Conservation (phyloP, 2,113 vertebrate species). For the Anas platyrhynchos region DNA sequence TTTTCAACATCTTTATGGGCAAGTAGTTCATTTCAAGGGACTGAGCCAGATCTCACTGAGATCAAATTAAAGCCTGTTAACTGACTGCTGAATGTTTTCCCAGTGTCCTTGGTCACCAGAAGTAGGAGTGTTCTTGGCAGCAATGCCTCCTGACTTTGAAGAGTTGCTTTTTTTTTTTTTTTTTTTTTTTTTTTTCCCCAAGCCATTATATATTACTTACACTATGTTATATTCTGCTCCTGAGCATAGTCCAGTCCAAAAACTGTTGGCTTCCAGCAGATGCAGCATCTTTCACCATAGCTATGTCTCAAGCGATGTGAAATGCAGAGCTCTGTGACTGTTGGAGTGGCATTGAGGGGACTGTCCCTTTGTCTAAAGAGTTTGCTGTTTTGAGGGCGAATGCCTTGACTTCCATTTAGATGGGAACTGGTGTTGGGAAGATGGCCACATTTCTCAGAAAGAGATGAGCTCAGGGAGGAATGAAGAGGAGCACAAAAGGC, state of each 20-base stretch:
- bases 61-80: neutral
- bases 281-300: neutral
- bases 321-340: neutral
- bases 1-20: neutral
- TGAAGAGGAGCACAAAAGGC: rapidly evolving
- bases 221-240: neutral
- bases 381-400: neutral
- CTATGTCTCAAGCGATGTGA: neutral
- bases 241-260: neutral
- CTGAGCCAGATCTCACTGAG: neutral
- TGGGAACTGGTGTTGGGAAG: neutral
- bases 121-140: neutral
- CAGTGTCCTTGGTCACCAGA: neutral
- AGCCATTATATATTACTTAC: neutral
- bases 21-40: neutral
- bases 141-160: neutral
- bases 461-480: neutral
- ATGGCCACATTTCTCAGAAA: neutral
- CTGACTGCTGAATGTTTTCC: neutral
- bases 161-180: neutral
- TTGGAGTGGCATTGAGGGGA: neutral
- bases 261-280: neutral
- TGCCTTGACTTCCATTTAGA: neutral
- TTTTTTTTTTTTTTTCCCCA: neutral
- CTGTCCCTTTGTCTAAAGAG: neutral